Evolutionary conservation across 2,888 invertebrate species (phyloP).

Genomic region (Eudemis profundana): DNA sequence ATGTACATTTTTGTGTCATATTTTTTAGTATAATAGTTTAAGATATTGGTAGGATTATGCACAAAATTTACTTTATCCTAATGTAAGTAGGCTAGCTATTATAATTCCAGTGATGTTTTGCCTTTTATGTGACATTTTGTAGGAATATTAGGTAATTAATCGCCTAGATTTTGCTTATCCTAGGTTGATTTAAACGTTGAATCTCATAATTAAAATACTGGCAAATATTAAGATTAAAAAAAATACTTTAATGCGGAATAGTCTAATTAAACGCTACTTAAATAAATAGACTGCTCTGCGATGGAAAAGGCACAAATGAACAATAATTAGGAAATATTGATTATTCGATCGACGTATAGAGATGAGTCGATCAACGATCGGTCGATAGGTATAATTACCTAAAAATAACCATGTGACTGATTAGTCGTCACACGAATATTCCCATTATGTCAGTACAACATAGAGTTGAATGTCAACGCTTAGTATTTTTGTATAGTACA

Average conservation of each 20-base stretch:
- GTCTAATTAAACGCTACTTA: not conserved
- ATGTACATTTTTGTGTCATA: constrained; percentile 45
- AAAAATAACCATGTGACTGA: not conserved
- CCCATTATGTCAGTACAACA: not conserved
- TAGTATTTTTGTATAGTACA: constrained; percentile 36
- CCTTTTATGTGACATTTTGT: constrained; percentile 33
- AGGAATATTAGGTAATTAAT: constrained; percentile 14
- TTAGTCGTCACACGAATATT: not conserved
- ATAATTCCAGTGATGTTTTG: constrained; percentile 32
- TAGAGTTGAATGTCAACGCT: not conserved
- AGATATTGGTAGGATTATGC: constrained; percentile 27
- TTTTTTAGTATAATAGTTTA: constrained; percentile 30
- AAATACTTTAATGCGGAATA: not conserved
- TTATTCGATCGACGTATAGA: no score
- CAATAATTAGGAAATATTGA: not conserved
- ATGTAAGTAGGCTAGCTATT: constrained; percentile 17
- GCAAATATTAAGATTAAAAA: not conserved
- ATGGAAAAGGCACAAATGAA: not conserved
- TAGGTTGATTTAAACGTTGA: constrained; percentile 19
- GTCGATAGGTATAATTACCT: no score
- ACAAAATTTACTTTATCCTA: constrained; percentile 31
- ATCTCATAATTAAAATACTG: not conserved
- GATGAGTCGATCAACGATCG: no score
- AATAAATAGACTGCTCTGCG: not conserved
- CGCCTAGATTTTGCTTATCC: constrained; percentile 5